phyloP scores from a whole-genome alignment of 2,797 vertebrate genomes.

The Crenuchus spilurus region DNA sequence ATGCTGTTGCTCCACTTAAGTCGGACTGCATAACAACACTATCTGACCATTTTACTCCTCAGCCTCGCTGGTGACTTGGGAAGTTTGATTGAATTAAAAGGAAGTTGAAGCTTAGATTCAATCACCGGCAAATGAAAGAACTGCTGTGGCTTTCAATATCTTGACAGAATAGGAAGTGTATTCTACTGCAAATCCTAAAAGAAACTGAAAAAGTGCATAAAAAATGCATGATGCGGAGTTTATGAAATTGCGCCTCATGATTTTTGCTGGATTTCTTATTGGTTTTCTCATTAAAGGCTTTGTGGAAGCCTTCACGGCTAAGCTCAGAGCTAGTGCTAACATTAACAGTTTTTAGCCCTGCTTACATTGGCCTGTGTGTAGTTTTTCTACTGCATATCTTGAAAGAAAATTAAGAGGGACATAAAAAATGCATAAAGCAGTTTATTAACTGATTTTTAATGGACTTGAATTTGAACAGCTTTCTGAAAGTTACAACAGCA shows the following conservation, averaged over 20 bases:
- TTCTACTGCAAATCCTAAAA: no score
- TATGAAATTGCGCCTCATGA: not conserved
- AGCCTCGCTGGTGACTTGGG: no score
- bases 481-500: not conserved
- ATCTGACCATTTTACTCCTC: no score
- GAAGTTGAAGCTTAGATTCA: no score
- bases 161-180: no score
- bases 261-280: not conserved
- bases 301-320: not conserved
- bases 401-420: no score
- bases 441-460: no score
- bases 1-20: constrained; percentile 10
- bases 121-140: no score
- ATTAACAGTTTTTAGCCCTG: not conserved
- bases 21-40: not conserved
- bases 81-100: no score
- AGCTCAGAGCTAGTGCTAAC: not conserved
- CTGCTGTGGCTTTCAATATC: no score
- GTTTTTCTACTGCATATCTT: not conserved
- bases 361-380: not conserved
- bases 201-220: not conserved
- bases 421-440: not conserved
- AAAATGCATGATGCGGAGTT: not conserved
- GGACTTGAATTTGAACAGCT: no score
- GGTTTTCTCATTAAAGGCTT: not conserved